Evolutionary conservation across 1,140 invertebrate species (phyloP).

Genomic region (Drosophila obscura): DNA sequence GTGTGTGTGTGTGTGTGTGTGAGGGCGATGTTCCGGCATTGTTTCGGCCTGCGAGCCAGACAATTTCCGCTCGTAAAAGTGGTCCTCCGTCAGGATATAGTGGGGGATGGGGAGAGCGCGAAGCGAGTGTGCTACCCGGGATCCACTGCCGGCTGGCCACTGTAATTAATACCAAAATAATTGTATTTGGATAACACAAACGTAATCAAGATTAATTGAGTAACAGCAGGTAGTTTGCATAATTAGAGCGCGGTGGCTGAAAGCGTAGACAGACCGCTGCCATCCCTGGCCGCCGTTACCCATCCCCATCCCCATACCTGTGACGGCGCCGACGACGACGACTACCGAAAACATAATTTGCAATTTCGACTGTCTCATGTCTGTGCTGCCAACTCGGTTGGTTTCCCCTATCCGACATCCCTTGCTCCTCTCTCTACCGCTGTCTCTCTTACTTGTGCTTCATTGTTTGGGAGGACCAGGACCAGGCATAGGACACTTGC

Average conservation of each 20-base stretch:
- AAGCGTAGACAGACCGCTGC: slow-evolving; percentile 22
- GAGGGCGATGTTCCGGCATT: slow-evolving; percentile 6
- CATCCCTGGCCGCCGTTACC: not conserved
- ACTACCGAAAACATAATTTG: slow-evolving; percentile 70
- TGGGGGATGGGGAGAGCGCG: not conserved
- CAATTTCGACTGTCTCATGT: slow-evolving; percentile 84
- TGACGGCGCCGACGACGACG: slow-evolving; percentile 20
- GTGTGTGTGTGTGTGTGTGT: not conserved
- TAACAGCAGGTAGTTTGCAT: slow-evolving; percentile 82
- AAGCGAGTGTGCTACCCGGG: too few relatives aligned
- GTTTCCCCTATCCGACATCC: not conserved
- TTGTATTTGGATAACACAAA: slow-evolving; percentile 83
- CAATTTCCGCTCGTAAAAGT: slow-evolving; percentile 51
- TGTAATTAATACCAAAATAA: slow-evolving; percentile 82
- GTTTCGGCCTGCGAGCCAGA: slow-evolving; percentile 28
- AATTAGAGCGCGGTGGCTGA: slow-evolving; percentile 56
- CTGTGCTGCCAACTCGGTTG: not conserved
- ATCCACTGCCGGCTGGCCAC: slow-evolving; percentile 41
- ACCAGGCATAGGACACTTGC: slow-evolving; percentile 8
- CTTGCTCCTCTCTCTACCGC: not conserved
- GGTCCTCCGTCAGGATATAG: slow-evolving; percentile 19
- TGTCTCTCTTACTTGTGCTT: slow-evolving; percentile 12
- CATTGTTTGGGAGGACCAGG: slow-evolving; percentile 10
- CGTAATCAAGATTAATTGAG: slow-evolving; percentile 83
- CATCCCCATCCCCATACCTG: not conserved